Base-by-base conservation (phyloP, 2,113 vertebrate genomes). In the Diadophis punctatus region DNA sequence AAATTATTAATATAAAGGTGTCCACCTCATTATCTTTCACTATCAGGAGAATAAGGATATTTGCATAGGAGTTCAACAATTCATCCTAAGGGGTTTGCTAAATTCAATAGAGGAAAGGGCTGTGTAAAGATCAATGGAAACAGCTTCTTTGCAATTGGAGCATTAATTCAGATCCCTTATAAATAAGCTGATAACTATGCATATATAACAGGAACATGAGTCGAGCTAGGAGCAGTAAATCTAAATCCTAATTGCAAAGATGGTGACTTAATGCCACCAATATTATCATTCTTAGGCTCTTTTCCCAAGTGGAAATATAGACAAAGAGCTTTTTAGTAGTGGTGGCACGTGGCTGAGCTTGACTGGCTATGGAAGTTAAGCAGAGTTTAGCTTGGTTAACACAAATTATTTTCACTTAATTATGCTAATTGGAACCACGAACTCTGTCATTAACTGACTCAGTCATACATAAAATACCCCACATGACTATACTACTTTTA, bases 21-120 rank as follows among this genome's bases (percentile, higher is more conserved):
- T 56, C n/a, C n/a, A 39, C 55, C 85, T 89, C 84, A 49, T 89
- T 84, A 34, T n/a, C 49, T 16, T n/a, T 51, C 68, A 46, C 30
- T 85, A 52, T 92, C 22, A 86, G 74, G 43, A 90, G 30, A 92
- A 89, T 92, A 85, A 89, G 46, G 23, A 87, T n/a, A 68, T 74
- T 74, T 74, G 23, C 91, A 88, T 53, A 92, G 43, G 46, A 60
- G 49, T 39, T 48, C 49, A 91, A 51, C 55, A 52, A 86, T 46
- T 51, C 7, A 18, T 51, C 58, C 23, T 80, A 43, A 27, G 34
- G 18, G 58, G 49, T 39, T 80, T 88, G 49, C 51, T 39, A 55
- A 63, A 92, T 89, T 56, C 87, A 89, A 56, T 34, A 92, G 87
- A 92, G 86, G n/a, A 63, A 80, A 43, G 39, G 14, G 51, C 2